A percentile compares a stretch with the other conserved stretches of the same genome.
Evolutionary conservation across 2,888 invertebrate species (phyloP).

Genomic region (Leucoma salicis): DNA sequence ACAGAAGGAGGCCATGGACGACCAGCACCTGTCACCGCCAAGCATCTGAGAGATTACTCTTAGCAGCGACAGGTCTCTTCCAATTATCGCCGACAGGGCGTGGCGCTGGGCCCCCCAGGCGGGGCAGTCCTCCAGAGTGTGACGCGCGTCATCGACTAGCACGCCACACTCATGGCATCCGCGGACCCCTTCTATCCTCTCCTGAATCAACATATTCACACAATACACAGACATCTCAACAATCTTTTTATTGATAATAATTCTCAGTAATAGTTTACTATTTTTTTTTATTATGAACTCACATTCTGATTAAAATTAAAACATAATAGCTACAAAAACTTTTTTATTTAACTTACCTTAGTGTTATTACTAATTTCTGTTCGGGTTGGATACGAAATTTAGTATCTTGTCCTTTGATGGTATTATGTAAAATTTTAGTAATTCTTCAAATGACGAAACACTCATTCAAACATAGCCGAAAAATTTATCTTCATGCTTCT

Average conservation of each 20-base stretch:
- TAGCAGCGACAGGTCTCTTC: too few relatives aligned
- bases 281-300: background rate
- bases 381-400: conserved; percentile 4
- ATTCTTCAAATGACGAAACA: background rate
- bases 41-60: too few relatives aligned
- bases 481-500: conserved; percentile 2
- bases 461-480: conserved; percentile 3
- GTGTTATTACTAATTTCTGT: conserved; percentile 1
- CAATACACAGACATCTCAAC: conserved; percentile 4
- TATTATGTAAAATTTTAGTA: background rate
- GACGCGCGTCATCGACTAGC: too few relatives aligned
- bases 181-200: too few relatives aligned
- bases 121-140: too few relatives aligned
- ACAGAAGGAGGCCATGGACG: too few relatives aligned
- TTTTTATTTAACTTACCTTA: conserved; percentile 4
- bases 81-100: too few relatives aligned
- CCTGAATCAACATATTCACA: conserved; percentile 10
- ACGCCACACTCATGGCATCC: too few relatives aligned
- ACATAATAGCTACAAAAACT: background rate
- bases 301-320: background rate
- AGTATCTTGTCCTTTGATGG: conserved; percentile 1
- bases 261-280: background rate
- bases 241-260: conserved; percentile 6
- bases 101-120: too few relatives aligned
- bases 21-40: too few relatives aligned